Evolutionary conservation across 2,113 vertebrate genomes (phyloP).

Genomic region (Spea multiplicata): DNA sequence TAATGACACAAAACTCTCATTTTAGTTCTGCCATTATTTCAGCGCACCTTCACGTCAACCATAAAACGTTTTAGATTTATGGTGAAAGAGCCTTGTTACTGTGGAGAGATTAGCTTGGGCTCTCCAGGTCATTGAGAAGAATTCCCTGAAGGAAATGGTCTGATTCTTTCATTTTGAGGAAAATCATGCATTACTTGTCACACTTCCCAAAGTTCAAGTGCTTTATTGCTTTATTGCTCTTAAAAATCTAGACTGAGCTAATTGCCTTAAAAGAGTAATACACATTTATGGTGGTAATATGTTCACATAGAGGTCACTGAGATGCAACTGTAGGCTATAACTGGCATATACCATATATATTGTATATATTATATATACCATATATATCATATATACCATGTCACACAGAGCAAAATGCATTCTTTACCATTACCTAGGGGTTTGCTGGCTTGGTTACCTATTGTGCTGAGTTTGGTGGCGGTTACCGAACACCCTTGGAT

Average conservation of each 20-base stretch:
- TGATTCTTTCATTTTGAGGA: not conserved
- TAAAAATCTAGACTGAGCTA: not conserved
- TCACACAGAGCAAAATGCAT: too few species aligned
- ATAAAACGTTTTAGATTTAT: not conserved
- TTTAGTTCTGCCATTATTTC: too few species aligned
- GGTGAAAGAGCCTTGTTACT: not conserved
- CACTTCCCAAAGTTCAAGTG: not conserved
- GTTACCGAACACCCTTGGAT: too few species aligned
- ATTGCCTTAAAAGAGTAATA: not conserved
- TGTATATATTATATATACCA: too few species aligned
- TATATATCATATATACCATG: too few species aligned
- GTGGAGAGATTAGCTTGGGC: not conserved
- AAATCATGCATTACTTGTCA: not conserved
- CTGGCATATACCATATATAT: not conserved
- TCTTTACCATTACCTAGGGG: too few species aligned
- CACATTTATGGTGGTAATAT: not conserved
- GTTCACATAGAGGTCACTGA: not conserved
- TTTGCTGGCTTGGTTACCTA: too few species aligned
- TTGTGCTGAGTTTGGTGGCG: too few species aligned
- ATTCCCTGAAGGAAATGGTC: not conserved
- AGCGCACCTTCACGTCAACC: not conserved
- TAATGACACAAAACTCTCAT: too few species aligned
- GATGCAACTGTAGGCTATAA: not conserved
- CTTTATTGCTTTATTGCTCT: not conserved
- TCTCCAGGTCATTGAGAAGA: not conserved